Evolutionary conservation across 2,113 vertebrate species (phyloP).

Genomic region (Grus americana): DNA sequence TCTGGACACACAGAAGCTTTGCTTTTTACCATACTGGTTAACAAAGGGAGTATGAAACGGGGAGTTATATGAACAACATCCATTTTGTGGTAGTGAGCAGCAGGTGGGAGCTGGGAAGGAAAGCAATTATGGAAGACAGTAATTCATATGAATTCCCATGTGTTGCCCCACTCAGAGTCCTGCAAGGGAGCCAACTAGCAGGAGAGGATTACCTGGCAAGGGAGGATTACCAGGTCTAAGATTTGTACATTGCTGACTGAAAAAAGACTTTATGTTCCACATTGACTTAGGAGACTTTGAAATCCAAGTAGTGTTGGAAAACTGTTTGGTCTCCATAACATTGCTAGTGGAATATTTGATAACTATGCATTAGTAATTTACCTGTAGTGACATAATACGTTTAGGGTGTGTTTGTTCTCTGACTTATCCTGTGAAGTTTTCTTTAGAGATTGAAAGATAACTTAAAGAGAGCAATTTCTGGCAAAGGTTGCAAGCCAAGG

Average conservation of each 20-base stretch:
- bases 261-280: neutral
- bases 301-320: neutral
- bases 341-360: neutral
- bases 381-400: neutral
- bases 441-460: slow-evolving; percentile 25
- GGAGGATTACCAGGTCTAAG: neutral
- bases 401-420: slow-evolving; percentile 3
- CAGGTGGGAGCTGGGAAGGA: neutral
- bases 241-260: neutral
- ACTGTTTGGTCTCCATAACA: neutral
- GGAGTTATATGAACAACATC: neutral
- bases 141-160: neutral
- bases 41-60: neutral
- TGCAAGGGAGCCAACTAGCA: neutral
- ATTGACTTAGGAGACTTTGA: neutral
- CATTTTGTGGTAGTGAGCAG: neutral
- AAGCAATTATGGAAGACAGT: rapidly evolving
- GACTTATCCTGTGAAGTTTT: slow-evolving; percentile 9
- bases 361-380: neutral
- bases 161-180: neutral
- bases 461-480: neutral
- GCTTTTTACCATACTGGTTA: neutral
- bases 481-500: neutral
- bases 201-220: neutral
- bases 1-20: neutral